These are phyloP conservation scores for Drosophila serrata DNA, from an alignment of 1,140 invertebrate genomes.

Conservation along the genomic window DNA sequence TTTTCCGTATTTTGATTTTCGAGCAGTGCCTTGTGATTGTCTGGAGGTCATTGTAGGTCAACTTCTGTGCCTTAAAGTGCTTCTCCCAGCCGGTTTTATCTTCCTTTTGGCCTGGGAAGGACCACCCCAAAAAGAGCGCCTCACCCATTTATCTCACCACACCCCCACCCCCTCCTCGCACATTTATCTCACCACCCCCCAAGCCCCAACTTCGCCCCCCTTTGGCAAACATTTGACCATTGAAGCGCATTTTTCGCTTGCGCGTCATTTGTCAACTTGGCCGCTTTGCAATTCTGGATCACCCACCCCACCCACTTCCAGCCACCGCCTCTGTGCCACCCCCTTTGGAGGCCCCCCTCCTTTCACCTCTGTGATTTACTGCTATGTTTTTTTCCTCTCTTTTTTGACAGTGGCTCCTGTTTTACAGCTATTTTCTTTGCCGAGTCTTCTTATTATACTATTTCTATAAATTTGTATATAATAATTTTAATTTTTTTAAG, in stretches of 20 bases:
- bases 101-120: neutral
- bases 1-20: neutral
- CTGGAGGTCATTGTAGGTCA: constrained; percentile 68
- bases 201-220: neutral
- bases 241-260: constrained; percentile 81
- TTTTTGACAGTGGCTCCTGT: constrained; percentile 2
- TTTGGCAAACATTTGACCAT: constrained; percentile 75
- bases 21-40: constrained; percentile 19
- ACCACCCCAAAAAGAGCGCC: neutral
- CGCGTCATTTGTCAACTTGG: constrained; percentile 79
- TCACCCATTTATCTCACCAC: constrained; percentile 53
- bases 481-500: neutral
- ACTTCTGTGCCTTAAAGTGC: constrained; percentile 49
- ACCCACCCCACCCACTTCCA: neutral
- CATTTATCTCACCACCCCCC: constrained; percentile 21
- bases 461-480: too few relatives aligned
- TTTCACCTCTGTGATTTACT: constrained; percentile 62
- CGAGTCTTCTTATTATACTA: too few relatives aligned
- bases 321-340: constrained; percentile 1
- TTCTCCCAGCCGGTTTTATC: constrained; percentile 35
- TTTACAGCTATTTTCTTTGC: constrained; percentile 1
- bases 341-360: neutral
- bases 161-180: neutral
- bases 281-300: constrained; percentile 20
- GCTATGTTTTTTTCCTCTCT: constrained; percentile 10